Conservation (phyloP, 2,113 vertebrate species). For the Pteronura brasiliensis region DNA sequence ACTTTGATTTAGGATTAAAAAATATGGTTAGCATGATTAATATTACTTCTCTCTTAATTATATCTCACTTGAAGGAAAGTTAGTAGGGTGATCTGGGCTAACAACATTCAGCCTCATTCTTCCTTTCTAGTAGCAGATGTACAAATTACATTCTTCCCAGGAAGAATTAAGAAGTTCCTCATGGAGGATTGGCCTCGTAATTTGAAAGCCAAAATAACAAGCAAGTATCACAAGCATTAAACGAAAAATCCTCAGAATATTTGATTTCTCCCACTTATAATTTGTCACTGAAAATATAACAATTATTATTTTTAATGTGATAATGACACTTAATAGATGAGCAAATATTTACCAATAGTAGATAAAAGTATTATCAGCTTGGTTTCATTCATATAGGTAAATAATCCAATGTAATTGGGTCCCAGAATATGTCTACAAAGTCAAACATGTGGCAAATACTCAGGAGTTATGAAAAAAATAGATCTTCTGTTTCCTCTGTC, state of each 20-base stretch:
- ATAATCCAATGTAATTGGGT: background rate
- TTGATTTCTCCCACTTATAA: background rate
- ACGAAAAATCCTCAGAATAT: background rate
- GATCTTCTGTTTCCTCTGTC: constrained; percentile 3
- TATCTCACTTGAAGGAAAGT: background rate
- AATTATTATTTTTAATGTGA: background rate
- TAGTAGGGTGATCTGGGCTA: background rate
- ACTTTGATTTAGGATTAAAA: background rate
- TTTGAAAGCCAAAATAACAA: background rate
- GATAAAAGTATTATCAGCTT: background rate
- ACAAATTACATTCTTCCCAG: background rate
- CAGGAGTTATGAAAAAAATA: background rate
- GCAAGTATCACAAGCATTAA: background rate
- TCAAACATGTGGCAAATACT: background rate
- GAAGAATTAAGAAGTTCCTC: background rate
- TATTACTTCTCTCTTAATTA: background rate
- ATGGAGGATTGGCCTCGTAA: background rate
- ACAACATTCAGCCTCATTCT: background rate
- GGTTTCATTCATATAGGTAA: background rate
- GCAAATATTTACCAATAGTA: background rate
- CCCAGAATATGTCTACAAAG: background rate
- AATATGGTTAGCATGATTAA: background rate
- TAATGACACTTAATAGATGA: background rate
- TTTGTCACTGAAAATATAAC: background rate
- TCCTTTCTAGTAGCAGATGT: background rate